Conservation (phyloP, 2,797 vertebrate species). For the Fistularia tabacaria region DNA sequence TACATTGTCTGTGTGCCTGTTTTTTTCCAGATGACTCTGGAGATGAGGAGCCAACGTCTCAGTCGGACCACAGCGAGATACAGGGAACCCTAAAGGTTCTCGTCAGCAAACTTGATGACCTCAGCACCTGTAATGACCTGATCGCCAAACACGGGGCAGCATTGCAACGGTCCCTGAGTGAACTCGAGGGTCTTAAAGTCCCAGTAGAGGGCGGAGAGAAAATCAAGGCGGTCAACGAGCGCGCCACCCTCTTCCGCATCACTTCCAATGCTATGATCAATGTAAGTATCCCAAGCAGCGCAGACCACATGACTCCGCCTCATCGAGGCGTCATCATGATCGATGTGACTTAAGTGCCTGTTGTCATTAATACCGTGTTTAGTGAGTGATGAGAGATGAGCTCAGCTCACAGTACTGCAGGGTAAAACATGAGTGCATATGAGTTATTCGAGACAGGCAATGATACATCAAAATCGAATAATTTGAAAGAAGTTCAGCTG, state of each 20-base stretch:
- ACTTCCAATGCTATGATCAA: constrained; percentile 99
- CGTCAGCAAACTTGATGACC: constrained; percentile 90
- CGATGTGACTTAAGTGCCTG: constrained; percentile 26
- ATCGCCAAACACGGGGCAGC: constrained; percentile 95
- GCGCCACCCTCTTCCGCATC: constrained; percentile 97
- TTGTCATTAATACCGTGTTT: constrained; percentile 20
- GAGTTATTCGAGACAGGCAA: no score
- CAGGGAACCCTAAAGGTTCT: constrained; percentile 87
- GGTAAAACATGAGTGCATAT: constrained; percentile 3
- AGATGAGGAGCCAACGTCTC: constrained; percentile 87
- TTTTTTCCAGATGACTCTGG: constrained; percentile 89
- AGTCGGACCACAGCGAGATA: constrained; percentile 89
- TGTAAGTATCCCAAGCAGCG: constrained; percentile 72
- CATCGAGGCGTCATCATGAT: constrained; percentile 7
- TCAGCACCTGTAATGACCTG: constrained; percentile 94
- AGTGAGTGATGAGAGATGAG: constrained; percentile 25
- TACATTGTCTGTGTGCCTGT: neutral
- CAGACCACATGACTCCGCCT: neutral
- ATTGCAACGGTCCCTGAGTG: constrained; percentile 92
- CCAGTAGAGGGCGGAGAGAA: constrained; percentile 88
- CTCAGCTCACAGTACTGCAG: constrained; percentile 16
- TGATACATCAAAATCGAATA: no score
- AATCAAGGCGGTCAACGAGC: constrained; percentile 91
- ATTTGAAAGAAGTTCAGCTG: no score
- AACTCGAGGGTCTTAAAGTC: constrained; percentile 88